A percentile compares a stretch with the other conserved stretches of the same genome.
Evolutionary conservation across 2,113 vertebrate genomes (phyloP).

Genomic region (Oreochromis tanganicae): DNA sequence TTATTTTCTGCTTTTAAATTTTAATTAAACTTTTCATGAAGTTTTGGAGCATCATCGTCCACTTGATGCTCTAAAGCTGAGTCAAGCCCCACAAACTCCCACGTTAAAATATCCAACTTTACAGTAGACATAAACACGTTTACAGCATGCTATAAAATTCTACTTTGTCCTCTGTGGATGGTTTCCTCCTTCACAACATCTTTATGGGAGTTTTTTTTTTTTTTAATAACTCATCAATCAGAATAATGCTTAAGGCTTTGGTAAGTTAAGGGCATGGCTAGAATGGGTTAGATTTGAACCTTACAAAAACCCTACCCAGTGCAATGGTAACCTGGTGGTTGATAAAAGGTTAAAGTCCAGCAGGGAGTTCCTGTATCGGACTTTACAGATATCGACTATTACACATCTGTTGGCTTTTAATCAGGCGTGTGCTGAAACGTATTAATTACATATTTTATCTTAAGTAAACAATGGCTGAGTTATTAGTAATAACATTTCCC

Average conservation of each 20-base stretch:
- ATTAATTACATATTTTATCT: background rate
- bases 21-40: background rate
- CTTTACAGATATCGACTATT: background rate
- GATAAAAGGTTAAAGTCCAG: background rate
- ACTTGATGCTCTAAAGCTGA: too few species aligned
- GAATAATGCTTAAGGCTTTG: background rate
- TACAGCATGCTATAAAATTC: background rate
- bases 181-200: background rate
- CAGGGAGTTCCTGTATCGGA: background rate
- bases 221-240: background rate
- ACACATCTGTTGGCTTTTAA: background rate
- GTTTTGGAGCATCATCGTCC: background rate
- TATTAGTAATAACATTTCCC: background rate
- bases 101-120: background rate
- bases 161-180: background rate
- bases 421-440: background rate
- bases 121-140: background rate
- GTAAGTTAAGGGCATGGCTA: background rate
- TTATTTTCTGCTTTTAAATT: background rate
- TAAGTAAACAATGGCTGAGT: background rate
- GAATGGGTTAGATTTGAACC: background rate
- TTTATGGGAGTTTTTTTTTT: background rate
- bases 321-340: background rate
- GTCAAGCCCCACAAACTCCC: background rate
- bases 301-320: background rate